Percentiles rank a stretch among this genome's conserved stretches.
These are phyloP conservation scores for Arctocebus calabarensis DNA, from an alignment of 2,797 vertebrate species.

Conservation along the genomic window DNA sequence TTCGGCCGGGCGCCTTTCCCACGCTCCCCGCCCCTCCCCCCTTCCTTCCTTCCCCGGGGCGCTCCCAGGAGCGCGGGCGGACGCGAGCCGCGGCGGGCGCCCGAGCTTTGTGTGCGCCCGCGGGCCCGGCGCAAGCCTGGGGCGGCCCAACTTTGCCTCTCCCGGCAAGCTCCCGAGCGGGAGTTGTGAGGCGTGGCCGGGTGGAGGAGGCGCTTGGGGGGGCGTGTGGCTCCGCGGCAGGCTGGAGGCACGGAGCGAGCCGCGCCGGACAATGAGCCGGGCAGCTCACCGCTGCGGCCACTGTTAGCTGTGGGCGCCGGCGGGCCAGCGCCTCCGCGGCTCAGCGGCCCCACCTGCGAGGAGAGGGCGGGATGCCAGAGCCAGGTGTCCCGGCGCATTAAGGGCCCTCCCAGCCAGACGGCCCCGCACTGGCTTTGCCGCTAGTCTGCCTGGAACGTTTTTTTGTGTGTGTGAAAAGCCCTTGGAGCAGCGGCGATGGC, in stretches of 20 bases:
- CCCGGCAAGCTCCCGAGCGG: background rate
- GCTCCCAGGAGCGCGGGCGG: background rate
- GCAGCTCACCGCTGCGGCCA: constrained; percentile 44
- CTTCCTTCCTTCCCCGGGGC: background rate
- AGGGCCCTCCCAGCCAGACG: background rate
- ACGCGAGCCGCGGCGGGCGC: background rate
- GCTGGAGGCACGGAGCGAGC: background rate
- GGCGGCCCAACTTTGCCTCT: background rate
- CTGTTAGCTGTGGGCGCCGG: constrained; percentile 22
- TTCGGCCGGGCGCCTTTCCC: constrained; percentile 9
- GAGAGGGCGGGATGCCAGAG: constrained; percentile 54
- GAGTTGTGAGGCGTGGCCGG: constrained; percentile 68
- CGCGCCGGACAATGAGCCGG: constrained; percentile 64
- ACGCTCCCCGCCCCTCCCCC: constrained; percentile 25
- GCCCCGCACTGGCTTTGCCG: rapidly evolving
- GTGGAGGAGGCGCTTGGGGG: constrained; percentile 56
- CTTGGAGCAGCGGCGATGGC: constrained; percentile 82
- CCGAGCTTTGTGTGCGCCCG: constrained; percentile 63
- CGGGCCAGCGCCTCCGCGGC: background rate
- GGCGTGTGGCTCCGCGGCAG: constrained; percentile 66
- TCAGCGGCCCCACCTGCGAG: constrained; percentile 57
- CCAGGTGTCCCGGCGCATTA: constrained; percentile 65
- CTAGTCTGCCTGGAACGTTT: background rate
- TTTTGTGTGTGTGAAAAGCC: background rate
- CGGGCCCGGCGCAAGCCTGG: background rate